Base-by-base conservation (phyloP, 2,113 vertebrate species). In the Brachyhypopomus gauderio region DNA sequence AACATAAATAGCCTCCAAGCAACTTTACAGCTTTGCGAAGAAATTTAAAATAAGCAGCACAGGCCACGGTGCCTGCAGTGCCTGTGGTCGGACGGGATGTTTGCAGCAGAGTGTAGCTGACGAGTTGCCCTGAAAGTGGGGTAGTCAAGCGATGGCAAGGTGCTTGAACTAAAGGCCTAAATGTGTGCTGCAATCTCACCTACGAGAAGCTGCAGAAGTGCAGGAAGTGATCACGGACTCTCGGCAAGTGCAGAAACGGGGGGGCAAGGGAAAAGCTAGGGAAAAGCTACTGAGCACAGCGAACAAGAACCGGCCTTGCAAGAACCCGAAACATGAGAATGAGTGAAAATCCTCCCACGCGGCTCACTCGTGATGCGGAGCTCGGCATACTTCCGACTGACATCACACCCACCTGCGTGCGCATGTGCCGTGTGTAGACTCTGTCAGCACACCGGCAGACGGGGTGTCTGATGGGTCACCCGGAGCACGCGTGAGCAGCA, bases 1-100 rank as follows among this genome's bases (percentile, higher is more conserved):
- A 86, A 88, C 67, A 41, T 52, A 34, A 72, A 70, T 12, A 55
- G 1, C 9, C 55, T 82, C 30, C 78, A 67, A 71, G 9, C 36
- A 30, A 16, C 62, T 75, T 76, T 76, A 76, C n/a, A 75, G 67
- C 62, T 25, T 6, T 19, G 20, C 17, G 36, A 36, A 78, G 60
- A 58, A 80, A 25, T 45, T 12, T 62, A 66, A 9, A 38, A 4
- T 6, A 72, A 83, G 4, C 0, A 0, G 1, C 12, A 25, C 30
- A 36, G 17, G 20, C 14, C 12, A 9, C 25, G 27, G 19, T 20
- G 58, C 22, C 8, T 60, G 19, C 45, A 52, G 45, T 52, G 45
- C 72, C 38, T 11, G 19, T n/a, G 20, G 19, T 16, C 4, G 3
- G 16, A 45, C 59, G 11, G 23, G 59, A 55, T 67, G 23, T 38